Evolutionary conservation across 1,140 invertebrate species (phyloP), one percentile per base, ranked within the genome.

Genomic region (Leptinotarsa texana): DNA sequence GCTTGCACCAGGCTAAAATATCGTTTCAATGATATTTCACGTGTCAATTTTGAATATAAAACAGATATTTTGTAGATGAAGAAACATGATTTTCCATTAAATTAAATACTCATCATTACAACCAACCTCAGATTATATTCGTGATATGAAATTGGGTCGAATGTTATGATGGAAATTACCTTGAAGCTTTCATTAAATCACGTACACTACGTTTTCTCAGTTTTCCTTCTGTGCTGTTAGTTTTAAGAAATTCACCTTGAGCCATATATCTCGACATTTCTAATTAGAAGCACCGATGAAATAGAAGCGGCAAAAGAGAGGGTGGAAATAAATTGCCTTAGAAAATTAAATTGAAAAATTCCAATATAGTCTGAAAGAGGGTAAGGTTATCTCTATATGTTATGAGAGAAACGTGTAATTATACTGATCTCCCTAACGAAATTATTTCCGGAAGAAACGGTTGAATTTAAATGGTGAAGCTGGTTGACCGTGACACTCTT

Each of bases 221-320:
- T 42, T 42, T 42, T 42, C 8, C 33, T 42, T 42, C 33, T 42
- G 33, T 42, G 8, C 33, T 42, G 8, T 42, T 42, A 42, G 33
- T 42, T 11, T 42, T 42, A 11, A 42, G 33, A 42, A 42, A 42
- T 42, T 18, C 13, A 17, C 4, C n/a, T 57, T 15, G 0, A 57
- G n/a, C 51, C n/a, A 57, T 57, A 57, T 57, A 57, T 57, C 51
- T 57, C n/a, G n/a, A 57, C 51, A 57, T n/a, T 57, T 57, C 51
- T 57, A 57, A 57, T 57, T 57, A 57, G 51, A 57, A 57, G n/a
- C 51, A 18, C 51, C n/a, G 51, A 57, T 15, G 17, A 17, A 57
- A 57, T 3, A 57, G 51, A 57, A 57, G 51, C 51, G 51, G 51
- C 51, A 57, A 57, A 18, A n/a, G 51, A 57, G 51, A 17, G 6